Conservation (phyloP, 2,797 vertebrate species). For the Phrynocephalus forsythii region DNA sequence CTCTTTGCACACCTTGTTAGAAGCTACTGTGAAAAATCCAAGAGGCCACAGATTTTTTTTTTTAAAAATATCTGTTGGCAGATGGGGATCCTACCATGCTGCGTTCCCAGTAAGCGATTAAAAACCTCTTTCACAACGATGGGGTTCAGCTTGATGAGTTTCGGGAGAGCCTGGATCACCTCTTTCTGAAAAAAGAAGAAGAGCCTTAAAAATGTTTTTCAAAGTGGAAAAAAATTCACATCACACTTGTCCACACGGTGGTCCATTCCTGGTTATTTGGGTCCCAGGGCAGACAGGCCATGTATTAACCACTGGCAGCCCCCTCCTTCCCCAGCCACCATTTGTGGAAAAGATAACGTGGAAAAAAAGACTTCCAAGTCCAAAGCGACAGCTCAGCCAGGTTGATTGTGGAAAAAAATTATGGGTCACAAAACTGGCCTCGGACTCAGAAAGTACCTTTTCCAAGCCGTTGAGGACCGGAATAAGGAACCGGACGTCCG, state of each 20-base stretch:
- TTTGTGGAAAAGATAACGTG: not conserved
- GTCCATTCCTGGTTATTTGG: not conserved
- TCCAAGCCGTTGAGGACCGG: conserved; percentile 95
- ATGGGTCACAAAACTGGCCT: not conserved
- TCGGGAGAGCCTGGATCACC: conserved; percentile 94
- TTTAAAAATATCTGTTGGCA: too few species aligned
- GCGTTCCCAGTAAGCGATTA: conserved; percentile 93
- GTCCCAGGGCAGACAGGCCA: not conserved
- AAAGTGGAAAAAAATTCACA: not conserved
- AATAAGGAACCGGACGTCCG: conserved; percentile 94
- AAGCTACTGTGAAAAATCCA: too few species aligned
- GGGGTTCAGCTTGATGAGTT: conserved; percentile 97
- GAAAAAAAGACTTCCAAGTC: not conserved
- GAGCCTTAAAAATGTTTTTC: not conserved
- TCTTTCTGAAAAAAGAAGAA: conserved; percentile 81
- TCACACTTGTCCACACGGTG: not conserved
- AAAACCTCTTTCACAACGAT: conserved; percentile 98
- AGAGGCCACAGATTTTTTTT: not conserved
- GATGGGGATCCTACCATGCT: conserved; percentile 84
- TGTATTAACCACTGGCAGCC: not conserved
- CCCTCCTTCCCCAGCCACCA: not conserved
- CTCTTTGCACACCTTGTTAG: not conserved
- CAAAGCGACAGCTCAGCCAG: not conserved
- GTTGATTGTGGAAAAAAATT: too few species aligned
- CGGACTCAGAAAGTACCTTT: conserved; percentile 80